phyloP scores from a whole-genome alignment of 2,113 vertebrate species.

The Ranitomeya imitator region DNA sequence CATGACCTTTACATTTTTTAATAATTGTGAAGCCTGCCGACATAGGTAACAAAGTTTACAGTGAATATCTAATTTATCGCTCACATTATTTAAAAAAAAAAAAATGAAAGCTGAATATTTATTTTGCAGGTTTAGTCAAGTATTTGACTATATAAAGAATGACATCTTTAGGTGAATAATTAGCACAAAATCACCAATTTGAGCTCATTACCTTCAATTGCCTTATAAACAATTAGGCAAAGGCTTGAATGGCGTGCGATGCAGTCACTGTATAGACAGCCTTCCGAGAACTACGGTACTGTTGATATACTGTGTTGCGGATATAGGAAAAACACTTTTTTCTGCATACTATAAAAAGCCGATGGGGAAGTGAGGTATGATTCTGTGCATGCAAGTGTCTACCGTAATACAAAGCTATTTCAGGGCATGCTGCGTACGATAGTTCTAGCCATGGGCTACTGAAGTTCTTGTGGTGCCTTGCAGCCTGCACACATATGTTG shows the following conservation, averaged over 20 bases:
- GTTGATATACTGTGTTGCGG: neutral
- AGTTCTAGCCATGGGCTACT: neutral
- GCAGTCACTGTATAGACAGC: neutral
- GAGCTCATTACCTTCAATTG: neutral
- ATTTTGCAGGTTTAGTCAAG: neutral
- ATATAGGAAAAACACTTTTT: neutral
- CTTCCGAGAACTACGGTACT: neutral
- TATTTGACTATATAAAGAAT: neutral
- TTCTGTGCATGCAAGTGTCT: neutral
- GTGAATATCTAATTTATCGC: slow-evolving; percentile 53
- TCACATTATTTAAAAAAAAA: slow-evolving; percentile 16
- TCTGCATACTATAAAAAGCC: neutral
- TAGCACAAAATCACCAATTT: neutral
- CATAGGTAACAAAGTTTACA: slow-evolving; percentile 47
- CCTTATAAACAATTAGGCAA: neutral
- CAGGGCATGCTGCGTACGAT: neutral
- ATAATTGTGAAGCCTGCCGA: slow-evolving; percentile 46
- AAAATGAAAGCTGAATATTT: slow-evolving; percentile 14
- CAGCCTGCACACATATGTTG: neutral
- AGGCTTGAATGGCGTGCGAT: neutral
- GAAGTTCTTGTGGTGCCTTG: neutral
- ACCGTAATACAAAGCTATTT: neutral
- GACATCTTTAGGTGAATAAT: slow-evolving; percentile 18
- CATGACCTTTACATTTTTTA: slow-evolving; percentile 53
- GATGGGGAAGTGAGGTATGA: neutral